Base-by-base conservation (phyloP, 2,113 vertebrate species). In the Lutjanus erythropterus region DNA sequence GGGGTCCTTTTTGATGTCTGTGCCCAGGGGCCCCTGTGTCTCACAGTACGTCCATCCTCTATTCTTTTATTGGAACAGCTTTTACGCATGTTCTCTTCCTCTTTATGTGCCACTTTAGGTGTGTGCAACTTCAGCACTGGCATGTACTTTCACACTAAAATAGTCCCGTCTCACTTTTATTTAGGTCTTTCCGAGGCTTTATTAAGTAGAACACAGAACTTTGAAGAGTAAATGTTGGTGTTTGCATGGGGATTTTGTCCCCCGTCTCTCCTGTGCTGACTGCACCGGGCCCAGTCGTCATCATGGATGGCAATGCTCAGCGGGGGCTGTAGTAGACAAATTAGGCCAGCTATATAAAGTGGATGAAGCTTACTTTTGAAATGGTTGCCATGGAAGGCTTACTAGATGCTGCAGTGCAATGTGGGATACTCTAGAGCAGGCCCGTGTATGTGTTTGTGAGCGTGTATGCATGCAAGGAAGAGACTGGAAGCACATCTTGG, bases 271-370 rank as follows among this genome's bases (percentile, higher is more conserved):
- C 52, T 49, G 62, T 39, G 55, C 65, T 46, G 53, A 53, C 71
- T 60, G 82, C 75, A 55, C 75, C 37, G 35, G 21, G 46, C 78
- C 86, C 78, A 61, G 85, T 69, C 25, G 25, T 85, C 84, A 75
- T 69, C 75, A 9, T 46, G 80, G 80, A 83, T 52, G 84, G 85
- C 84, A 60, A 55, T 33, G 74, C 86, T 90, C 89, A 52, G 78
- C 37, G 35, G 89, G 80, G 80, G 81, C 73, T 75, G 80, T 23
- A 84, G 83, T 42, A 83, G 80, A 80, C 80, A 83, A 93, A 92
- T 80, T 92, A 94, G 92, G 92, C 82, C 91, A 90, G 78, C 91
- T 90, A 89, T 85, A 89, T 89, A 90, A 92, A 92, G 91, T 90
- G 85, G 84, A 89, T 87, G 84, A 80, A 89, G 86, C 80, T 87